Conservation (phyloP, 2,888 invertebrate genomes). For the Agapostemon virescens region DNA sequence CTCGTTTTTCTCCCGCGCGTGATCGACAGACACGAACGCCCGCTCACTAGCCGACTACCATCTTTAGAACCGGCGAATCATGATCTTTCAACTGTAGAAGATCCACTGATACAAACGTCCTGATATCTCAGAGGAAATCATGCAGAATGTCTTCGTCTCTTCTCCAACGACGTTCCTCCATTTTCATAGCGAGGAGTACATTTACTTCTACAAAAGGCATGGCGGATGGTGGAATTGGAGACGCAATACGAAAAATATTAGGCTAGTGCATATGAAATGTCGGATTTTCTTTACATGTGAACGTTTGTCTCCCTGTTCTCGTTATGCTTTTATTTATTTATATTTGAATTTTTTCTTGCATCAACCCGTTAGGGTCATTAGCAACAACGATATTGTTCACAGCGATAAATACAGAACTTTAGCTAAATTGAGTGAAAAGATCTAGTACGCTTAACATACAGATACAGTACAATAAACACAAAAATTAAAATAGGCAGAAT, state of each 20-base stretch:
- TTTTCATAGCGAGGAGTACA: neutral
- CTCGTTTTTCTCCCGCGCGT: neutral
- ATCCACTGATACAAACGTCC: slow-evolving; percentile 3
- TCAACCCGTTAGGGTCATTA: too few relatives aligned
- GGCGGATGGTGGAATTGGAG: neutral
- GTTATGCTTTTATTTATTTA: too few relatives aligned
- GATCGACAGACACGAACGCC: slow-evolving; percentile 2
- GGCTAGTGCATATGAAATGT: too few relatives aligned
- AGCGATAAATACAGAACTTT: too few relatives aligned
- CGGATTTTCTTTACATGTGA: too few relatives aligned
- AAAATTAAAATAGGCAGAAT: too few relatives aligned
- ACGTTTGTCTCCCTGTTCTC: too few relatives aligned
- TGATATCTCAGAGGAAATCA: neutral
- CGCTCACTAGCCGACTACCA: neutral
- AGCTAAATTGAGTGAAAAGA: too few relatives aligned
- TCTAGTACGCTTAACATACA: too few relatives aligned
- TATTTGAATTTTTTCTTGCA: too few relatives aligned
- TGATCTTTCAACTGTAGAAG: neutral
- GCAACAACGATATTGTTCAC: too few relatives aligned
- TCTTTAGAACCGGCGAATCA: slow-evolving; percentile 1
- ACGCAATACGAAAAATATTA: neutral
- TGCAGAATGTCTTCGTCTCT: neutral
- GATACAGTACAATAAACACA: too few relatives aligned
- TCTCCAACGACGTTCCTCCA: neutral
- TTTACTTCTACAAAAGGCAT: neutral